Evolutionary conservation across 2,113 vertebrate species (phyloP).

Genomic region (Mesembrinibis cayennensis): DNA sequence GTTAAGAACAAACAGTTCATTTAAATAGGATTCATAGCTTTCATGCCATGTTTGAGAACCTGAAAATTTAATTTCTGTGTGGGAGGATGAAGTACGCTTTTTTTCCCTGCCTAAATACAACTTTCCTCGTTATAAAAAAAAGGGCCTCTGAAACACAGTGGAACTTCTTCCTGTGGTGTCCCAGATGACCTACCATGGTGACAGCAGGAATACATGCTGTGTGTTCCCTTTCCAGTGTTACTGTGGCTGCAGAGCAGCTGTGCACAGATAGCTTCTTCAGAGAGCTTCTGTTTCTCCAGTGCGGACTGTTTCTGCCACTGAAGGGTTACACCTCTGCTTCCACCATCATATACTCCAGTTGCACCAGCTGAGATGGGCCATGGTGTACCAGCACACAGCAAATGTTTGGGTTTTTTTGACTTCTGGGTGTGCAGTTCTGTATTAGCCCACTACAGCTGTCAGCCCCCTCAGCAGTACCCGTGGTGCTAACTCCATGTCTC

Average conservation of each 20-base stretch:
- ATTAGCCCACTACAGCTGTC: background rate
- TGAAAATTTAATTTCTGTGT: background rate
- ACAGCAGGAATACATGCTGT: accelerated
- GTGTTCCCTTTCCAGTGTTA: background rate
- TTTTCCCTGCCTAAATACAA: background rate
- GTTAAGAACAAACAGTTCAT: background rate
- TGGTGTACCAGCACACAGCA: background rate
- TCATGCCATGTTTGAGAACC: background rate
- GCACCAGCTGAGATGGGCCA: background rate
- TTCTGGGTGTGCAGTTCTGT: background rate
- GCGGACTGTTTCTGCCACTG: background rate
- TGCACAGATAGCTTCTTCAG: background rate
- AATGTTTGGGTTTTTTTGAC: background rate
- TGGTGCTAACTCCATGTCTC: background rate
- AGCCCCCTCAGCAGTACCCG: accelerated
- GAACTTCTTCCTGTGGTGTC: background rate
- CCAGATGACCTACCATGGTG: accelerated
- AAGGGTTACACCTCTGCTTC: background rate
- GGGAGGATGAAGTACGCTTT: background rate
- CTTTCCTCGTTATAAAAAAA: background rate
- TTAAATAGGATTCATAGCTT: background rate
- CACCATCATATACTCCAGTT: accelerated
- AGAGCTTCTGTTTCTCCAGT: background rate
- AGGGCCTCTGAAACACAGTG: background rate
- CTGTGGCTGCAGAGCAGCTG: background rate